These are phyloP conservation scores for Syndactyla subalaris DNA, from an alignment of 2,797 vertebrate genomes.

Conservation along the genomic window DNA sequence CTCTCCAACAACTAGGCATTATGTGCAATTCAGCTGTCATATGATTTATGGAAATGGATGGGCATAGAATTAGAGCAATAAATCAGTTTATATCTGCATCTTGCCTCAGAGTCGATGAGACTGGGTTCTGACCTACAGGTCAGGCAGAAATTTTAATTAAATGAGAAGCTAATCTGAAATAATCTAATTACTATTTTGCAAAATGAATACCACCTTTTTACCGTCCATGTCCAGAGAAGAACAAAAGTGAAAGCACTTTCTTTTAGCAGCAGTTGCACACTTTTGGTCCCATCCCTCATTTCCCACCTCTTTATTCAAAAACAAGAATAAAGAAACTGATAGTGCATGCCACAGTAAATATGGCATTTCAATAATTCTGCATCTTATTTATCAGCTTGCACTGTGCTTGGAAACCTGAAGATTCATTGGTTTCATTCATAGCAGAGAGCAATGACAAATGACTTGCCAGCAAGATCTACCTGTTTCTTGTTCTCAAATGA, in stretches of 20 bases:
- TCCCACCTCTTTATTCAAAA: not conserved
- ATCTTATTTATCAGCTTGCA: slow-evolving; percentile 8
- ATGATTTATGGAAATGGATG: not conserved
- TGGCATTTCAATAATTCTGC: not conserved
- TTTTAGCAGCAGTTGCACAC: not conserved
- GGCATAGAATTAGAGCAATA: not conserved
- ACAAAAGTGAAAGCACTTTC: not conserved
- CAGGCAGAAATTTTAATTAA: not conserved
- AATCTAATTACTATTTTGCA: not conserved
- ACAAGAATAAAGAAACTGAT: not conserved
- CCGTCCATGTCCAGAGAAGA: not conserved
- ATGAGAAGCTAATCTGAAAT: not conserved
- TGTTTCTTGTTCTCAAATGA: not conserved
- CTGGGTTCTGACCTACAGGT: not conserved
- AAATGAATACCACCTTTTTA: not conserved
- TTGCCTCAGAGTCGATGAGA: not conserved
- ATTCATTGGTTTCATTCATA: slow-evolving; percentile 45
- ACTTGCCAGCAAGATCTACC: slow-evolving; percentile 9
- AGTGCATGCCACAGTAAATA: not conserved
- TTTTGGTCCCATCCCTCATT: not conserved
- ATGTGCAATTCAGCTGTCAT: not conserved
- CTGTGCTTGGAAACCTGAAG: slow-evolving; percentile 42
- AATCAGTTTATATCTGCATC: not conserved
- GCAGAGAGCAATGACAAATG: slow-evolving; percentile 21
- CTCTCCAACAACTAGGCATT: not conserved